Evolutionary conservation across 2,113 vertebrate genomes (phyloP).

Genomic region (Dipodomys stephensi): DNA sequence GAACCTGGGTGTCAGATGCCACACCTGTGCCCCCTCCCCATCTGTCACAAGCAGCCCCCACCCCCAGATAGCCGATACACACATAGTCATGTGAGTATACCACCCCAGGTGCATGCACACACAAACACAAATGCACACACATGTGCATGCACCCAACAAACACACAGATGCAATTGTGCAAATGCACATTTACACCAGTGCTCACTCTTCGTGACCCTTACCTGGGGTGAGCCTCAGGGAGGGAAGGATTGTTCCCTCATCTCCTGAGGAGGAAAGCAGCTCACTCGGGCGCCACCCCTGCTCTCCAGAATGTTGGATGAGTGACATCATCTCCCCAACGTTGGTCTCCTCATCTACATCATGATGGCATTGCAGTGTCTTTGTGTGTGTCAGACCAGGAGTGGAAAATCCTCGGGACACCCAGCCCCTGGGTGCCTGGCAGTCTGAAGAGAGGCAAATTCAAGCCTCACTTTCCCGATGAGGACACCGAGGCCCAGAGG

Average conservation of each 20-base stretch:
- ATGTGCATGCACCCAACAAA: neutral
- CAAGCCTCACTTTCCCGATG: neutral
- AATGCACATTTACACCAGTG: neutral
- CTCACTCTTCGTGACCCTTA: neutral
- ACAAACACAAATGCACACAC: neutral
- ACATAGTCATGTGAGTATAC: neutral
- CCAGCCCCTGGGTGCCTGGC: neutral
- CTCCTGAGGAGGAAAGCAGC: too few species aligned
- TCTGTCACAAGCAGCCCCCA: neutral
- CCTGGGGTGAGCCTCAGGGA: neutral
- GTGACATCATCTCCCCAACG: neutral
- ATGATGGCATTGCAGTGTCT: neutral
- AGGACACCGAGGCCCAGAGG: neutral
- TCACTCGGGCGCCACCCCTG: neutral
- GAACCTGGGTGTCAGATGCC: neutral
- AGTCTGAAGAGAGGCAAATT: neutral
- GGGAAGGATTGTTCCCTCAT: neutral
- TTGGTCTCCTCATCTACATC: neutral
- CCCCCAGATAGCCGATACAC: neutral
- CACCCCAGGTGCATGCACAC: neutral
- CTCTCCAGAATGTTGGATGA: neutral
- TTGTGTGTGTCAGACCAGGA: neutral
- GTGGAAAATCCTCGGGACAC: neutral
- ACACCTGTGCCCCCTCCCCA: fast-evolving
- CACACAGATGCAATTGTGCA: neutral